These are phyloP conservation scores for Amphiprion ocellaris DNA, from an alignment of 2,113 vertebrate species.

Conservation along the genomic window DNA sequence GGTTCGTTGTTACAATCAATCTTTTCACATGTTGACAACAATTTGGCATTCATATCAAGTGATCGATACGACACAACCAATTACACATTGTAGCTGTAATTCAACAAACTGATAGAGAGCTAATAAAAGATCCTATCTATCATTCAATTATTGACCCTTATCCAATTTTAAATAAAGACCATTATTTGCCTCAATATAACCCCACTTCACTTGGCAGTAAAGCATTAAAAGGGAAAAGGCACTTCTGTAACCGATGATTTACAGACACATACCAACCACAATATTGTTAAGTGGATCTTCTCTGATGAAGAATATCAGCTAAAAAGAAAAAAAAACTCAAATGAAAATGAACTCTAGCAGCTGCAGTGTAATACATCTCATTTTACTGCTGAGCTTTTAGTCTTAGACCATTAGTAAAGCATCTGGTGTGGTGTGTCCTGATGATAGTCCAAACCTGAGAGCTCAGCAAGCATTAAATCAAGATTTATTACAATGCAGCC, in stretches of 20 bases:
- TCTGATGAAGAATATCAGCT: background rate
- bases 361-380: constrained; percentile 50
- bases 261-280: background rate
- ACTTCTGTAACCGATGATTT: background rate
- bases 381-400: constrained; percentile 55
- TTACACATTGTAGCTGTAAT: background rate
- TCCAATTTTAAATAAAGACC: no score
- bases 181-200: background rate
- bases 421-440: constrained; percentile 52
- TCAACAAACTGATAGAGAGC: background rate
- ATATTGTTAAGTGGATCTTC: background rate
- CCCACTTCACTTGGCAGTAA: background rate
- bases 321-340: background rate
- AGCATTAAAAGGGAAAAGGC: background rate
- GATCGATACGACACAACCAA: background rate
- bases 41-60: background rate
- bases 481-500: constrained; percentile 44
- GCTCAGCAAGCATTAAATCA: constrained; percentile 63
- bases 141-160: no score
- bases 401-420: constrained; percentile 58
- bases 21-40: background rate
- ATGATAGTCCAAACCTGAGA: constrained; percentile 37
- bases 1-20: background rate
- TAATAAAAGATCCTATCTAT: background rate
- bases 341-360: constrained; percentile 19